These are phyloP conservation scores for Eulemur rubriventer DNA, from an alignment of 2,797 vertebrate species.

Conservation along the genomic window DNA sequence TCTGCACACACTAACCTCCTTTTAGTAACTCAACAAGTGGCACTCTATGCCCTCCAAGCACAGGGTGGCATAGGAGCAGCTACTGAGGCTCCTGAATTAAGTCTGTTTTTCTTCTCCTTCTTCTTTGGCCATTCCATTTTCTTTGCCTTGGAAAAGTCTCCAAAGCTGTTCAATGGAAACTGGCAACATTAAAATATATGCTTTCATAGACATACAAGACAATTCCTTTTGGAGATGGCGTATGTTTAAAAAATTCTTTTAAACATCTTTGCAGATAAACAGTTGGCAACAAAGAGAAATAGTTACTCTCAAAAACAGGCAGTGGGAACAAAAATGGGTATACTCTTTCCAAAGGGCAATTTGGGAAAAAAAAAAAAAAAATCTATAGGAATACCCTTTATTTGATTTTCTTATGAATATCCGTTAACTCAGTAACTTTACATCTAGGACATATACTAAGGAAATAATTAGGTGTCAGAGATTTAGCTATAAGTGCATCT, in stretches of 20 bases:
- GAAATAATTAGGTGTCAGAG: neutral
- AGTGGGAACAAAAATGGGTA: neutral
- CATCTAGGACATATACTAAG: neutral
- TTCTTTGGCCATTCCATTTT: neutral
- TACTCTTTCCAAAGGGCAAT: conserved; percentile 4
- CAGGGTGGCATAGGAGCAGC: neutral
- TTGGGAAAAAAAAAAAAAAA: neutral
- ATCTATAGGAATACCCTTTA: neutral
- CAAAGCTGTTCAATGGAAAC: conserved; percentile 1
- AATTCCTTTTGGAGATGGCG: neutral
- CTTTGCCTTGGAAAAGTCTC: conserved; percentile 15
- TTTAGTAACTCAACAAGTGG: conserved; percentile 41
- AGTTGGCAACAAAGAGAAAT: neutral
- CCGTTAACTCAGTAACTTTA: neutral
- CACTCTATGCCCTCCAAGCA: neutral
- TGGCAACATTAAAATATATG: conserved; percentile 29
- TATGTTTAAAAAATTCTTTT: neutral
- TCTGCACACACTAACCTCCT: conserved; percentile 26
- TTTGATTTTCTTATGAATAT: neutral
- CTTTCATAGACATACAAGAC: neutral
- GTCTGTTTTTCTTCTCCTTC: conserved; percentile 17
- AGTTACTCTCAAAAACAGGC: neutral
- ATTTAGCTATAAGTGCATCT: neutral
- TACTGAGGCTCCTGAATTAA: neutral
- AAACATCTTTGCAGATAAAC: neutral